phyloP scores from a whole-genome alignment of 1,140 invertebrate species.

The Bombus vancouverensis region DNA sequence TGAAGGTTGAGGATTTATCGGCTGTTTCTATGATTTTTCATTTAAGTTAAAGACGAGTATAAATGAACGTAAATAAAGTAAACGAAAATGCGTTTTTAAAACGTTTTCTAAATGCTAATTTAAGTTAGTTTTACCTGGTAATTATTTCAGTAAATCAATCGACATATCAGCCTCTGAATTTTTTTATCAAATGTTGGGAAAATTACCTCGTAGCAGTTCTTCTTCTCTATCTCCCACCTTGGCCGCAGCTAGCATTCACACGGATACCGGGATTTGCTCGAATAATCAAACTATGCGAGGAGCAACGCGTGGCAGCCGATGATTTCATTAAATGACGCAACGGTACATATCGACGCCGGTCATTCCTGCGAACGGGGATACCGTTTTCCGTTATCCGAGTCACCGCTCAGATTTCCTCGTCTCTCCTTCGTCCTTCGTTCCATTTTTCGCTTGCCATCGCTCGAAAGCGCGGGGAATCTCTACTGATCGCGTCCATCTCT shows the following conservation, averaged over 20 bases:
- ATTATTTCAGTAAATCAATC: neutral
- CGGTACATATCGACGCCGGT: constrained; percentile 52
- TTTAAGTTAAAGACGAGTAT: too few relatives aligned
- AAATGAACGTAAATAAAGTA: too few relatives aligned
- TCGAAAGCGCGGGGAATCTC: neutral
- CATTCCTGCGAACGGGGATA: constrained; percentile 60
- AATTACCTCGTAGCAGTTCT: neutral
- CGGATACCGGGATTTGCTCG: constrained; percentile 27
- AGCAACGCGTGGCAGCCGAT: neutral
- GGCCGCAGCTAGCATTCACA: neutral
- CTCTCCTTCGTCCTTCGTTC: neutral
- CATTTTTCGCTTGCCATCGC: neutral
- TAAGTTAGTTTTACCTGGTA: too few relatives aligned
- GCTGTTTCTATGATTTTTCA: too few relatives aligned
- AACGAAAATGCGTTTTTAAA: too few relatives aligned
- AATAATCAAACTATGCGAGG: neutral
- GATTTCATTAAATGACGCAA: constrained; percentile 61
- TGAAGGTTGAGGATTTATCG: too few relatives aligned
- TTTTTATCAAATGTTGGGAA: neutral
- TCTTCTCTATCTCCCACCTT: too few relatives aligned
- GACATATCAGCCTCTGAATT: neutral
- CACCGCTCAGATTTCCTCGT: constrained; percentile 10
- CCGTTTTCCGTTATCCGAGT: constrained; percentile 61
- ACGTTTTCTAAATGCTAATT: too few relatives aligned
- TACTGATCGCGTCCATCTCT: too few relatives aligned